Conservation (phyloP, 2,888 invertebrate genomes). For the Gari tellinella region DNA sequence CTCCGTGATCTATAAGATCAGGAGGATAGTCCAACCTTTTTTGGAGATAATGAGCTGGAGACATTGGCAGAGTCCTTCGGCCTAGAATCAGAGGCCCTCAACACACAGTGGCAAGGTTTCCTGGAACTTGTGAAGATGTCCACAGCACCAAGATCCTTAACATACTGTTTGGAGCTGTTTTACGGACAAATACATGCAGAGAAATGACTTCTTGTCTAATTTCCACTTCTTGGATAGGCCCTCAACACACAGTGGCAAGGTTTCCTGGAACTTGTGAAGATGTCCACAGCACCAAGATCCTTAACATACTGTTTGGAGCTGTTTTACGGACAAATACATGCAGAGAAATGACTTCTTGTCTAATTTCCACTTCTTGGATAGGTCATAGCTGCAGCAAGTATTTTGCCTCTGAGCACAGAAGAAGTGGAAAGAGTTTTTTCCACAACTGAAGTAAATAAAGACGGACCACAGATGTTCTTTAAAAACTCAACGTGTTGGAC, state of each 20-base stretch:
- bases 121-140: constrained; percentile 15
- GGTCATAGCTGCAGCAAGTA: constrained; percentile 13
- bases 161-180: neutral
- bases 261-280: constrained; percentile 24
- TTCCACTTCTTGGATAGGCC: constrained; percentile 9
- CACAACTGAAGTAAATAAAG: constrained; percentile 38
- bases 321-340: constrained; percentile 2
- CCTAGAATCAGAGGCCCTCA: constrained; percentile 28
- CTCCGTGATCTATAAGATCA: constrained; percentile 22
- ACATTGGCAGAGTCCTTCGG: constrained; percentile 15
- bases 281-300: neutral
- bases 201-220: constrained; percentile 7
- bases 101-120: constrained; percentile 36
- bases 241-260: constrained; percentile 31
- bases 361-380: constrained; percentile 7
- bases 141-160: neutral
- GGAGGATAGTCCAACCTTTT: constrained; percentile 19
- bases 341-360: constrained; percentile 6
- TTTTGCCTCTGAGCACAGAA: constrained; percentile 20
- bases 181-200: constrained; percentile 5
- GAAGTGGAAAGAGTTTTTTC: constrained; percentile 31
- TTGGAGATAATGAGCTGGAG: constrained; percentile 27
- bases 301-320: neutral
- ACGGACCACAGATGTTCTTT: constrained; percentile 29
- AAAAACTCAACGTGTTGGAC: constrained; percentile 5